These are phyloP conservation scores for Hyalella azteca DNA, from an alignment of 2,888 invertebrate species.

Conservation along the genomic window DNA sequence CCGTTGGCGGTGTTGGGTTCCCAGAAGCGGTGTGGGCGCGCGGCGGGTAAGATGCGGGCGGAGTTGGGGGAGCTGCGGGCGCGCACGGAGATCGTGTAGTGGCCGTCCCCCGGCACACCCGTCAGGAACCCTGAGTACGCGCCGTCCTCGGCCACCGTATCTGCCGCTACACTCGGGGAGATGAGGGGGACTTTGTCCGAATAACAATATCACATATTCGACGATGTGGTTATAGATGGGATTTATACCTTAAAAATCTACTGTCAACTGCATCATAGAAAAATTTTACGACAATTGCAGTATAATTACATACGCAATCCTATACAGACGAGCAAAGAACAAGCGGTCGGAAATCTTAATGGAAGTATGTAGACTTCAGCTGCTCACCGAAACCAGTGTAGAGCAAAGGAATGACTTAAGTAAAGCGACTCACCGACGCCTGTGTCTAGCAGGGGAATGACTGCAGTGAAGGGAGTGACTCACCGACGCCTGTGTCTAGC, in stretches of 20 bases:
- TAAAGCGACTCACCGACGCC: not conserved
- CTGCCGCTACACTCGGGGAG: constrained; percentile 37
- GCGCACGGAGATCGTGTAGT: constrained; percentile 41
- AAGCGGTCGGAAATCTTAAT: no score
- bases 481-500: not conserved
- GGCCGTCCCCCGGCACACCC: constrained; percentile 44
- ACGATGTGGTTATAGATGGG: not conserved
- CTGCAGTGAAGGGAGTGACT: not conserved
- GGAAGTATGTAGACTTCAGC: no score
- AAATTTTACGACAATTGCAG: not conserved
- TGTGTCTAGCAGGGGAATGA: not conserved
- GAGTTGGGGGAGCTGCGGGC: not conserved
- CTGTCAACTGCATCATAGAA: not conserved
- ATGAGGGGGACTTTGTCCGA: not conserved
- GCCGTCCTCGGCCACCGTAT: constrained; percentile 43
- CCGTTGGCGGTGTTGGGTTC: not conserved
- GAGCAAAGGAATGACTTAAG: no score
- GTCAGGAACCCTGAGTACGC: constrained; percentile 48
- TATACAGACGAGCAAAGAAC: no score
- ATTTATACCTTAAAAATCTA: not conserved
- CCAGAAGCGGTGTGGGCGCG: not conserved
- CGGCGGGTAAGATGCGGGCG: not conserved
- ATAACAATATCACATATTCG: not conserved
- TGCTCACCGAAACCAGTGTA: no score
- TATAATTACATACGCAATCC: no score